A percentile compares a stretch with the other conserved stretches of the same genome.
Evolutionary conservation across 2,797 vertebrate species (phyloP).

Genomic region (Echeneis naucrates): DNA sequence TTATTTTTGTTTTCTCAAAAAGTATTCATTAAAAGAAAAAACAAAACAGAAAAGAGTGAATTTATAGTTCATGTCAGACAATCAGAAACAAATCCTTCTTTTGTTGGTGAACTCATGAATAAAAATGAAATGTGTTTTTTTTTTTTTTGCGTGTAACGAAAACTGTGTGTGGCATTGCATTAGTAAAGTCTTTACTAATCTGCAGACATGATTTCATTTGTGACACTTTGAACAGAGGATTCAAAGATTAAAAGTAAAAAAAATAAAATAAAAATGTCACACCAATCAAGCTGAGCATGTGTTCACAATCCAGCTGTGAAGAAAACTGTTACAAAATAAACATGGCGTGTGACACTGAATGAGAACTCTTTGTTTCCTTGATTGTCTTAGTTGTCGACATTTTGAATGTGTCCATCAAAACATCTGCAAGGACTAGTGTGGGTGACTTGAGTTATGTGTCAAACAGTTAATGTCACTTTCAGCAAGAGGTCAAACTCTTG

Average conservation of each 20-base stretch:
- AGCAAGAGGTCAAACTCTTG: slow-evolving; percentile 72
- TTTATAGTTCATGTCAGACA: slow-evolving; percentile 62
- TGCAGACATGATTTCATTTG: slow-evolving; percentile 57
- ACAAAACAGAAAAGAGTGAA: slow-evolving; percentile 43
- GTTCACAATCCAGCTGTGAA: slow-evolving; percentile 47
- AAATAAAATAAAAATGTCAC: slow-evolving; percentile 48
- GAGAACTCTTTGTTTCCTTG: slow-evolving; percentile 69
- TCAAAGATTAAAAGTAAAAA: slow-evolving; percentile 65
- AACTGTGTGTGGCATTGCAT: slow-evolving; percentile 69
- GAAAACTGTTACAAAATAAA: slow-evolving; percentile 47
- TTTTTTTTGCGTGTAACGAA: slow-evolving; percentile 63
- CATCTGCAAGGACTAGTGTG: slow-evolving; percentile 65
- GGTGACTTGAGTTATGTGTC: slow-evolving; percentile 70
- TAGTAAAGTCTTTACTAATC: slow-evolving; percentile 77
- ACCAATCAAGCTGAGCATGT: slow-evolving; percentile 58
- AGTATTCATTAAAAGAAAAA: slow-evolving; percentile 18
- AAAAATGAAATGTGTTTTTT: slow-evolving; percentile 72
- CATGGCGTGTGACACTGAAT: slow-evolving; percentile 71
- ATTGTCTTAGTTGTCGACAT: slow-evolving; percentile 69
- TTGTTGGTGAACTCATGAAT: slow-evolving; percentile 65
- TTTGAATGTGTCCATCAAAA: slow-evolving; percentile 67
- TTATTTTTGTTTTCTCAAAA: too few species aligned
- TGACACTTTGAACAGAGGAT: slow-evolving; percentile 71
- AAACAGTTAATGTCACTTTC: slow-evolving; percentile 70
- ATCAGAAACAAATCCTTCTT: slow-evolving; percentile 66